Conservation (phyloP, 2,797 vertebrate genomes). For the Capromys pilorides region DNA sequence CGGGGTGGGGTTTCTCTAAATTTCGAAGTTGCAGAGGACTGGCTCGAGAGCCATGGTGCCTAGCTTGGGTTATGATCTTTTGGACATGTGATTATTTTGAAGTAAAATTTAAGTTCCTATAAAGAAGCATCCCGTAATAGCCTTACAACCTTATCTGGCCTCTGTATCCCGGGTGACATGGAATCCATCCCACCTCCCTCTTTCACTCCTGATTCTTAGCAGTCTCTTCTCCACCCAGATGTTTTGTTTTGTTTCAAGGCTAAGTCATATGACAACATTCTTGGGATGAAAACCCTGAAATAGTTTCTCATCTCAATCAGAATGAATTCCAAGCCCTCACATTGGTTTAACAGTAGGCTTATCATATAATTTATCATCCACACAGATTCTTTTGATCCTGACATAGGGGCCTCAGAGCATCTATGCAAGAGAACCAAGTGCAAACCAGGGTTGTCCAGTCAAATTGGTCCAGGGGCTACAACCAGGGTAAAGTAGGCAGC, state of each 20-base stretch:
- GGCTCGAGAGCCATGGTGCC: background rate
- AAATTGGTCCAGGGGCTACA: background rate
- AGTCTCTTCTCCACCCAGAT: background rate
- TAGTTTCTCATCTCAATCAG: background rate
- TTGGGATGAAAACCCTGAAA: background rate
- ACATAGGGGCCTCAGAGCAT: background rate
- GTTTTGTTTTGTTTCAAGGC: background rate
- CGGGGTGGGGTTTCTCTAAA: background rate
- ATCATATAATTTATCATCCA: constrained; percentile 8
- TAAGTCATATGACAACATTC: constrained; percentile 8
- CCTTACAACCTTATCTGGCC: fast-evolving
- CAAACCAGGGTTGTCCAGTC: background rate
- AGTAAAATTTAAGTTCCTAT: background rate
- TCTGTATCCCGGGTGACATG: background rate
- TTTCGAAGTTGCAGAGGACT: background rate
- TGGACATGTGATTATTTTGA: background rate
- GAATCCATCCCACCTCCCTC: background rate
- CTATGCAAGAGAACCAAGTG: background rate
- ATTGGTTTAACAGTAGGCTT: background rate
- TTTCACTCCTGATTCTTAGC: background rate
- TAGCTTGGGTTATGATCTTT: background rate
- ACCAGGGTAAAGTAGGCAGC: background rate
- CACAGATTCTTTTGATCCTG: background rate
- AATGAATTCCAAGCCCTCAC: constrained; percentile 22
- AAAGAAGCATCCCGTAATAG: background rate